A percentile compares a stretch with the other conserved stretches of the same genome.
phyloP scores from a whole-genome alignment of 1,140 invertebrate species.

The Drosophila kanapiae region DNA sequence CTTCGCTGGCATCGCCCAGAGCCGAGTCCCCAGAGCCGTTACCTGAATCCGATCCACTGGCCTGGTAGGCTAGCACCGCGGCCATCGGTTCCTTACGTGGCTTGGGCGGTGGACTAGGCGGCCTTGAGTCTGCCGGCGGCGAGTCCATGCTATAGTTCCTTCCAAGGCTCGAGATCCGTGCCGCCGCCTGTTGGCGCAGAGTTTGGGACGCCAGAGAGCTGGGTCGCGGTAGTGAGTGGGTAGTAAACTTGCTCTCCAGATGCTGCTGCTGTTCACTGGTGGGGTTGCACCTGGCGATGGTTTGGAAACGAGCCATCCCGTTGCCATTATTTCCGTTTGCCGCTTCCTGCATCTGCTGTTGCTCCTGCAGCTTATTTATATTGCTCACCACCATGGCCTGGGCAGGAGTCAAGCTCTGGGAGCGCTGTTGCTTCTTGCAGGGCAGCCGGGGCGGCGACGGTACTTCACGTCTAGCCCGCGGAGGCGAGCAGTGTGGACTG shows the following conservation, averaged over 20 bases:
- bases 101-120: constrained; percentile 89
- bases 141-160: constrained; percentile 86
- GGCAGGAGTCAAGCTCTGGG: constrained; percentile 89
- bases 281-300: constrained; percentile 75
- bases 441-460: constrained; percentile 87
- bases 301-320: constrained; percentile 70
- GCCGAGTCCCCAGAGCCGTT: constrained; percentile 94
- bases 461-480: constrained; percentile 86
- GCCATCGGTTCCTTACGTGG: constrained; percentile 86
- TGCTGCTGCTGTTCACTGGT: constrained; percentile 59
- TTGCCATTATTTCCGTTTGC: constrained; percentile 63
- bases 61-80: constrained; percentile 89
- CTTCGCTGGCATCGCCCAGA: constrained; percentile 87
- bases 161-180: constrained; percentile 80
- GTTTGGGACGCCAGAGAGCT: constrained; percentile 65
- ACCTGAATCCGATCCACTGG: constrained; percentile 94
- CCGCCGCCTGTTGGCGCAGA: constrained; percentile 55
- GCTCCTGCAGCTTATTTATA: constrained; percentile 70
- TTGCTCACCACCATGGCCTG: constrained; percentile 84
- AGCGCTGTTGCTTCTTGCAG: constrained; percentile 90
- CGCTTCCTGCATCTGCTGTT: constrained; percentile 40
- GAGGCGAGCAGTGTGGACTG: constrained; percentile 85
- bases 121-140: constrained; percentile 53
- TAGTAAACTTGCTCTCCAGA: constrained; percentile 86
- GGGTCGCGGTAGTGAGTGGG: constrained; percentile 87